Base-by-base conservation (phyloP, 1,140 invertebrate species). In the Drosophila erecta region DNA sequence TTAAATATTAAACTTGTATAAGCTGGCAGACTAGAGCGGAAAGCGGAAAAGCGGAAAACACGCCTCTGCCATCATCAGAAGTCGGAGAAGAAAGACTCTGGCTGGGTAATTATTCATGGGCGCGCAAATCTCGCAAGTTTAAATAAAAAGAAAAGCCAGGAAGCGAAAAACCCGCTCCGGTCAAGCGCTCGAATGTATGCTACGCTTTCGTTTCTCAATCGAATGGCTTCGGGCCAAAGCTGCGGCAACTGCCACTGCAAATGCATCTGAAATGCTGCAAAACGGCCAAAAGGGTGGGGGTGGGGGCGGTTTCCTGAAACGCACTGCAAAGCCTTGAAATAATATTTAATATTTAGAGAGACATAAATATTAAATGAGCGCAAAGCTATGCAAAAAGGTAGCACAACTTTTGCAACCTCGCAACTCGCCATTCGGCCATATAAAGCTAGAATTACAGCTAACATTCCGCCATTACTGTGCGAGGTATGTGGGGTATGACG, bases 301-400 rank as follows among this genome's bases (percentile, higher is more conserved):
- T 8, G 8, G 15, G 14, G 2, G 33, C 14, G 30, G 12, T n/a
- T n/a, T n/a, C n/a, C 46, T 66, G 58, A 41, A 46, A 64, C 80
- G 62, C 57, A 75, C 77, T 64, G 85, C 76, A 89, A 87, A 84
- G 84, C 90, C 90, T 92, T 90, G 87, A 92, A 92, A 92, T 92
- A 92, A 92, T 92, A 92, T 92, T 92, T 92, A 92, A 92, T 92
- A 92, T 92, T 92, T 92, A 92, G 90, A 92, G 90, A 90, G 87
- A 87, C 83, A 92, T 92, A 92, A 92, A 92, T 92, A 92, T 92
- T 92, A 92, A 92, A 92, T 92, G 90, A 92, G 61, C 66, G 74
- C 83, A 90, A 91, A 85, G 85, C 81, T 91, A 91, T 90, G 81
- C 86, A 90, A 79, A 83, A 83, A 83, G 80, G 80, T 83, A 77